A percentile compares a stretch with the other conserved stretches of the same genome.
These are phyloP conservation scores for Perognathus longimembris DNA, from an alignment of 2,113 vertebrate species.

Conservation along the genomic window DNA sequence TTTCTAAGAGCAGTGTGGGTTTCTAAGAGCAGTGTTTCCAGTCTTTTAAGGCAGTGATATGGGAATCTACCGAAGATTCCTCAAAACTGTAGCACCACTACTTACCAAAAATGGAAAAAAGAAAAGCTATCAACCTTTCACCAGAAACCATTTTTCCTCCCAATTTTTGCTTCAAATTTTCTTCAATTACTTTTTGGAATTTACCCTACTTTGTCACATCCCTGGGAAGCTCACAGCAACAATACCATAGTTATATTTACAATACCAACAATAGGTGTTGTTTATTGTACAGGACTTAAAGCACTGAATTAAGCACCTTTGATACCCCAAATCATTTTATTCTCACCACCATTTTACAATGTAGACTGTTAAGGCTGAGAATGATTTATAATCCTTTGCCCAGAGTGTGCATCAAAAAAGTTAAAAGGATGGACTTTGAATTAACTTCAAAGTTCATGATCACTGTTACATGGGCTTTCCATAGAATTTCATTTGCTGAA, in stretches of 20 bases:
- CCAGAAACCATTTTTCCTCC: not conserved
- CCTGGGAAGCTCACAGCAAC: not conserved
- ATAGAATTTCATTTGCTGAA: not conserved
- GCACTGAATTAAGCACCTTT: not conserved
- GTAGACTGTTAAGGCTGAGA: conserved; percentile 1
- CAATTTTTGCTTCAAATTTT: not conserved
- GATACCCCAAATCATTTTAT: not conserved
- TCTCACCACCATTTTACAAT: not conserved
- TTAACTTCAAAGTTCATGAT: not conserved
- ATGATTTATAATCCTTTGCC: not conserved
- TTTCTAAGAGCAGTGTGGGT: not conserved
- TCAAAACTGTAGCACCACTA: not conserved
- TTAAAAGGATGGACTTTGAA: not conserved
- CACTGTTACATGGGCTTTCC: not conserved
- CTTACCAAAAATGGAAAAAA: not conserved
- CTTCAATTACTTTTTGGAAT: too few relatives aligned
- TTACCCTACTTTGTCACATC: not conserved
- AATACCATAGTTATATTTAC: not conserved
- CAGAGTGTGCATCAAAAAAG: conserved; percentile 5
- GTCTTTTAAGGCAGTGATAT: not conserved
- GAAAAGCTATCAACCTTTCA: not conserved
- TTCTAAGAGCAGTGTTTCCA: not conserved
- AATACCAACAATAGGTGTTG: not conserved
- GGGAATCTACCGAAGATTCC: not conserved
- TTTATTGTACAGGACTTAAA: not conserved